phyloP scores from a whole-genome alignment of 1,140 invertebrate genomes.

The Cotesia typhae region DNA sequence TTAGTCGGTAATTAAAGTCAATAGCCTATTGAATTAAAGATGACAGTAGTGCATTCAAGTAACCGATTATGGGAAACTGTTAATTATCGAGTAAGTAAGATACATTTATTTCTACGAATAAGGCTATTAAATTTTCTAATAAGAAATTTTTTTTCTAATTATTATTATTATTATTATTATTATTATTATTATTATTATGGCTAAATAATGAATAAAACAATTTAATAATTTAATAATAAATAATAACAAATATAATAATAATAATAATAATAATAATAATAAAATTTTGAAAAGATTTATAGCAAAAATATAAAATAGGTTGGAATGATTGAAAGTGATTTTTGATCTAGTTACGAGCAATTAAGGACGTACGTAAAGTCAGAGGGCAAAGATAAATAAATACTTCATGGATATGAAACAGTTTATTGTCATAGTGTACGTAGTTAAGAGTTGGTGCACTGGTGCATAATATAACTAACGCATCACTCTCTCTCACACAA shows the following conservation, averaged over 20 bases:
- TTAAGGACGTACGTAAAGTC: slow-evolving; percentile 7
- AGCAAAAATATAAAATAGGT: neutral
- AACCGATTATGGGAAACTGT: too few species aligned
- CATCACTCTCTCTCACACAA: neutral
- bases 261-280: neutral
- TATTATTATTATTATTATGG: too few species aligned
- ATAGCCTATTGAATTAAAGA: too few species aligned
- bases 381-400: slow-evolving; percentile 16
- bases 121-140: too few species aligned
- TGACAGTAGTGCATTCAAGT: too few species aligned
- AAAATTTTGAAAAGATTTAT: neutral
- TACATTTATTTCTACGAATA: too few species aligned
- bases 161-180: too few species aligned
- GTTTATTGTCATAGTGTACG: neutral
- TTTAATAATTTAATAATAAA: neutral
- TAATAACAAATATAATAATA: neutral
- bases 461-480: neutral
- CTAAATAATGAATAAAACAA: neutral
- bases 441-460: neutral
- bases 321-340: slow-evolving; percentile 10
- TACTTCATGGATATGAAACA: neutral
- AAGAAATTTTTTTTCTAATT: neutral
- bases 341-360: slow-evolving; percentile 19
- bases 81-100: too few species aligned
- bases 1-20: too few species aligned